Evolutionary conservation across 2,113 vertebrate genomes (phyloP).

Genomic region (Notothenia coriiceps): DNA sequence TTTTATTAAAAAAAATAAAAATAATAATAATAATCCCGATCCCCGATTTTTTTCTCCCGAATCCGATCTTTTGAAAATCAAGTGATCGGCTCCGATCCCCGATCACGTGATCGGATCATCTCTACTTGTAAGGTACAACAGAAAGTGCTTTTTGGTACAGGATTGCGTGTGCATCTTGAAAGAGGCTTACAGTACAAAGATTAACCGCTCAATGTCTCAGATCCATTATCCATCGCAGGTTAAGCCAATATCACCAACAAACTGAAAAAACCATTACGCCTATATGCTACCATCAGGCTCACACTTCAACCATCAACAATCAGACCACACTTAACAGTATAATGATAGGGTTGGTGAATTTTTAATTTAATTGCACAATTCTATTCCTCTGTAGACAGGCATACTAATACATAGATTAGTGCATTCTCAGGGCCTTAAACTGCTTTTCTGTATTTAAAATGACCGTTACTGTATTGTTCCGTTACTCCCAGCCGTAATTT

Average conservation of each 20-base stretch:
- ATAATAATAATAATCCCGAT: too few relatives aligned
- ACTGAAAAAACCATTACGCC: neutral
- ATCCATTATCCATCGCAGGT: neutral
- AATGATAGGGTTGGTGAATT: slow-evolving; percentile 10
- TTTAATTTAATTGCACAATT: slow-evolving; percentile 22
- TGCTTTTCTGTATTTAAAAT: neutral
- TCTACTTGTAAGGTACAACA: neutral
- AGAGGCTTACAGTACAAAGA: neutral
- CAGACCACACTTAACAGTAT: neutral
- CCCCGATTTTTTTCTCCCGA: too few relatives aligned
- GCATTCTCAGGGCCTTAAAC: neutral
- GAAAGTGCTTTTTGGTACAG: neutral
- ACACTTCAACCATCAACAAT: neutral
- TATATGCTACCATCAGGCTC: slow-evolving; percentile 1
- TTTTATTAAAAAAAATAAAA: too few relatives aligned
- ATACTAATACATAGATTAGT: neutral
- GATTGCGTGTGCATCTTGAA: neutral
- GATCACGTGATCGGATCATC: too few relatives aligned
- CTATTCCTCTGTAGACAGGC: neutral
- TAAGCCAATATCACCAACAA: neutral
- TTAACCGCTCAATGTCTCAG: neutral
- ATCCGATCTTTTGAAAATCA: too few relatives aligned
- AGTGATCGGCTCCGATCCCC: too few relatives aligned
- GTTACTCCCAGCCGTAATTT: neutral
- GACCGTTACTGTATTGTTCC: neutral